Evolutionary conservation across 2,888 invertebrate species (phyloP), one percentile per base, ranked within the genome.

Genomic region (Thysanoteuthis rhombus): DNA sequence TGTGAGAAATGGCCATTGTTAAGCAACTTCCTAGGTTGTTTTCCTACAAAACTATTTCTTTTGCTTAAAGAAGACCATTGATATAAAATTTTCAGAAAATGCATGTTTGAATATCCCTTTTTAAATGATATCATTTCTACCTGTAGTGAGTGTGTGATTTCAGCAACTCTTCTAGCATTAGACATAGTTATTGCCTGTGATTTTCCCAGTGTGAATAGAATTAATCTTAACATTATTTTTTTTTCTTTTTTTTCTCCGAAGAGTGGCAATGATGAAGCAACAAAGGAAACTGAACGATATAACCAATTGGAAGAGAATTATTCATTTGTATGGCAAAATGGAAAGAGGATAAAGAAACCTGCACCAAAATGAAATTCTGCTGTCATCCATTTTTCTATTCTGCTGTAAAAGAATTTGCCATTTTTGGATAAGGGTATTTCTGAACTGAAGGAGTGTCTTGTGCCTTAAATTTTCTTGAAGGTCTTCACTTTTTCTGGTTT

Each of bases 221-320:
- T n/a, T 75, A 75, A 58, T 58, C n/a, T n/a, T 75, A 40, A 90
- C 10, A 10, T 91, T 91, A 32, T 91, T 39, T 5, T 42, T 42
- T 39, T 28, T 25, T 32, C 8, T 39, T 19, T 90, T 90, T 93
- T 92, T 89, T n/a, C 89, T 16, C 93, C 93, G 19, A 94, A 96
- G 96, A 95, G 95, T 75, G 96, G 95, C 42, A 95, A 95, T 89
- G 94, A 95, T 92, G 96, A 96, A 42, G 95, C 95, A 1, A 94
- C 95, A 1, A 94, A 95, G 92, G 96, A 95, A 93, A 95, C 94
- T 89, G 93, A 94, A 32, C 94, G 93, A 42, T 95, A 96, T 25
- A 93, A 94, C 39, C 93, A 95, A 89, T 93, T 95, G 93, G 96
- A 96, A 93, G 95, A 95, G 40, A 96, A 95, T 93, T 96, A 96